These are phyloP conservation scores for Hyposoter dolosus DNA, from an alignment of 2,888 invertebrate species.

Conservation along the genomic window DNA sequence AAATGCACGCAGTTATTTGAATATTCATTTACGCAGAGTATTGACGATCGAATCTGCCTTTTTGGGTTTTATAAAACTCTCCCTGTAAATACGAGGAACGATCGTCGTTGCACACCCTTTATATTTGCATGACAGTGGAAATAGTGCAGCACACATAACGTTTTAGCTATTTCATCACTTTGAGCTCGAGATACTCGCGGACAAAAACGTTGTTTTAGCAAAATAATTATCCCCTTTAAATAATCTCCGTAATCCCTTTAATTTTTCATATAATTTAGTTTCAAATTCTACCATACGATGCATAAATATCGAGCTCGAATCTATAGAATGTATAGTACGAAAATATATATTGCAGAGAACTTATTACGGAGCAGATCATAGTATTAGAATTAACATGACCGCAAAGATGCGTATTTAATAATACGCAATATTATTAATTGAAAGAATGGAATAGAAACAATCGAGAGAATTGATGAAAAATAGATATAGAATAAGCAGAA, in stretches of 20 bases:
- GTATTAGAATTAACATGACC: constrained; percentile 51
- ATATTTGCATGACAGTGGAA: neutral
- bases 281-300: constrained; percentile 70
- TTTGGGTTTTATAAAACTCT: neutral
- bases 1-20: no score
- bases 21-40: neutral
- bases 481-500: constrained; percentile 50
- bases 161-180: neutral
- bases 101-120: constrained; percentile 20
- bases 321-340: constrained; percentile 49
- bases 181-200: neutral
- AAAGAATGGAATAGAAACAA: constrained; percentile 29
- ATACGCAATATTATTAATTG: neutral
- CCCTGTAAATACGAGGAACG: neutral
- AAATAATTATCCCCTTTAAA: neutral
- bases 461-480: constrained; percentile 32
- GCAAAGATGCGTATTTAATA: constrained; percentile 48
- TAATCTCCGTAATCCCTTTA: constrained; percentile 33
- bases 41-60: neutral
- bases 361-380: constrained; percentile 46
- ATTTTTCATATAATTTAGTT: constrained; percentile 62
- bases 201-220: neutral
- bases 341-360: constrained; percentile 44
- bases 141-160: neutral
- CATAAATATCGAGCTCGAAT: constrained; percentile 62